Evolutionary conservation across 2,113 vertebrate genomes (phyloP), one percentile per base, ranked within the genome.

Genomic region (Accipiter virgatus): DNA sequence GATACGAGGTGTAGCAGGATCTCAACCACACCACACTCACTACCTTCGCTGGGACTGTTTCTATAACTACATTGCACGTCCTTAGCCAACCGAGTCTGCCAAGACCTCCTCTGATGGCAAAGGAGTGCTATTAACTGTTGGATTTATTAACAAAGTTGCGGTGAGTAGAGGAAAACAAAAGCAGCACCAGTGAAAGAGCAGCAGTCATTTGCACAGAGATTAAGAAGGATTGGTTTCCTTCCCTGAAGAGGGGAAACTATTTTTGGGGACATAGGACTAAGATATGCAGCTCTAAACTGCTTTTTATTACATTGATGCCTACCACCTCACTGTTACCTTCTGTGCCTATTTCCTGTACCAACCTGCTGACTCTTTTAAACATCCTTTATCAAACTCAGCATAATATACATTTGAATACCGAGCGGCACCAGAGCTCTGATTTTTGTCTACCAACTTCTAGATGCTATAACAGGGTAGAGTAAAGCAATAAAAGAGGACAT

Each of bases 1-100:
- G 9, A 38, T 5, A 29, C 0, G 0, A 43, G 20, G 47, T 32
- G 42, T 3, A n/a, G 36, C 2, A 4, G 45, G 27, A 53, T 66
- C 56, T 1, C 73, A 67, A 45, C 20, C 32, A 63, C 67, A 50
- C 19, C 32, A 45, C 32, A 3, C n/a, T 55, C 56, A 0, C 18
- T 10, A 7, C 43, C 53, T 47, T 61, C 27, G 22, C 55, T 87
- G 31, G 48, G 45, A 40, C 72, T 13, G 34, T 32, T 74, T 36
- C 86, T 73, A 9, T 11, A 17, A 26, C n/a, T 52, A 20, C 34
- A 12, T 26, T 5, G 10, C 50, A 48, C 0, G 0, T 23, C 27
- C 52, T 26, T 11, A 11, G 23, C n/a, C n/a, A 42, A 14, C 9
- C 16, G 42, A 20, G 29, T 2, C 62, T 19, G 40, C 36, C n/a